Evolutionary conservation across 2,113 vertebrate genomes (phyloP), one percentile per base, ranked within the genome.

Genomic region (Ptilorrhoa leucosticta): DNA sequence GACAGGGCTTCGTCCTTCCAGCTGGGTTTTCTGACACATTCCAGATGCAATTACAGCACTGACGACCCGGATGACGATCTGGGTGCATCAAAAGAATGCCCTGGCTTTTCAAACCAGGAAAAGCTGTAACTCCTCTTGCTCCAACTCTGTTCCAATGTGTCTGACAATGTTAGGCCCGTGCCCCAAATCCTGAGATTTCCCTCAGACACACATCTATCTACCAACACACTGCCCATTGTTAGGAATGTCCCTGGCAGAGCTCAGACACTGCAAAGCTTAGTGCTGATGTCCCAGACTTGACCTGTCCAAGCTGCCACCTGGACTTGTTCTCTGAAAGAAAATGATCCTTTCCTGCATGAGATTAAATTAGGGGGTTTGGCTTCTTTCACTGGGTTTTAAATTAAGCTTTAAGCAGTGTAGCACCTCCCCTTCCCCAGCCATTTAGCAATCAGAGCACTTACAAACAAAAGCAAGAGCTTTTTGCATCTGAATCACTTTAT

Each of bases 351-450:
- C 6, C 10, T 33, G 58, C 1, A 5, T 8, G 33, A 77, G 5
- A 77, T 10, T 23, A 53, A 79, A 39, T 33, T 18, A 10, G 17
- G 35, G 11, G 2, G 20, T 0, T 47, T 18, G 24, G 5, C 24
- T 28, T 42, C 9, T 23, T 64, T 45, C 20, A 20, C 10, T 20
- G 11, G 5, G 5, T 30, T 35, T 75, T 27, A 83, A 75, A 40
- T n/a, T 40, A 39, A 13, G 1, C 8, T 65, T 51, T 63, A 87
- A 72, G 33, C 21, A 63, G 14, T 6, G 58, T 17, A 50, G 23
- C 22, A n/a, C 10, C 56, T 73, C 26, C 15, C 22, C 15, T 20
- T 65, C 33, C 16, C 17, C 24, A 24, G 2, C 5, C 2, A 0
- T 31, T 73, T 17, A 47, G 33, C 44, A 76, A 27, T 54, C 31